Evolutionary conservation across 2,113 vertebrate genomes (phyloP), one percentile per base, ranked within the genome.

Genomic region (Burhinus oedicnemus): DNA sequence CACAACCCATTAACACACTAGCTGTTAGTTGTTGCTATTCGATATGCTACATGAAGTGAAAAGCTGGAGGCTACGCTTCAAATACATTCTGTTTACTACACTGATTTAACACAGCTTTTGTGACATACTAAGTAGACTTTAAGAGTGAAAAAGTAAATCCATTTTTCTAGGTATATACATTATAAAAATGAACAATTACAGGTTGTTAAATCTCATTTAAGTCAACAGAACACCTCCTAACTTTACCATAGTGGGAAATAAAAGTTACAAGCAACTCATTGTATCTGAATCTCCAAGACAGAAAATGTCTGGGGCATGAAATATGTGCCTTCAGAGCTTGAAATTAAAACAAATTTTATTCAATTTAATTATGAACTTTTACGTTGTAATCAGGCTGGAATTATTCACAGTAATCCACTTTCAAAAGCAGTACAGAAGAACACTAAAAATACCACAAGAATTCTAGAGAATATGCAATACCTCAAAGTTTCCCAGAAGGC

Each of bases 401-500:
- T 87, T 91, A 89, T 66, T 87, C 79, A 60, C 60, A 84, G 47
- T 26, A 83, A 95, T 26, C 11, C 8, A 60, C 38, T 85, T 95
- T 69, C 47, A 93, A 93, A 94, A 91, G 74, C 54, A 77, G 36
- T 83, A 77, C 62, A 90, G 42, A 91, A 72, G 49, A 90, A 87
- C 29, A 95, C 54, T 90, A 93, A 90, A 87, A 94, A 94, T 62
- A 93, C 83, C 85, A 94, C 92, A 94, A 76, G 47, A 90, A 68
- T 96, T 96, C 62, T 55, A 83, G 30, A 94, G 71, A 95, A 92
- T 70, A 90, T 89, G 90, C 70, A 97, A 77, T 99, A 99, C 99
- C 99, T 99, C 99, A 98, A 99, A 99, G 98, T 99, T 99, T 97
- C 99, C 99, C 97, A 99, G 98, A 93, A 99, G 99, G 97, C 99